phyloP scores from a whole-genome alignment of 2,113 vertebrate species.

The Haemorhous mexicanus region DNA sequence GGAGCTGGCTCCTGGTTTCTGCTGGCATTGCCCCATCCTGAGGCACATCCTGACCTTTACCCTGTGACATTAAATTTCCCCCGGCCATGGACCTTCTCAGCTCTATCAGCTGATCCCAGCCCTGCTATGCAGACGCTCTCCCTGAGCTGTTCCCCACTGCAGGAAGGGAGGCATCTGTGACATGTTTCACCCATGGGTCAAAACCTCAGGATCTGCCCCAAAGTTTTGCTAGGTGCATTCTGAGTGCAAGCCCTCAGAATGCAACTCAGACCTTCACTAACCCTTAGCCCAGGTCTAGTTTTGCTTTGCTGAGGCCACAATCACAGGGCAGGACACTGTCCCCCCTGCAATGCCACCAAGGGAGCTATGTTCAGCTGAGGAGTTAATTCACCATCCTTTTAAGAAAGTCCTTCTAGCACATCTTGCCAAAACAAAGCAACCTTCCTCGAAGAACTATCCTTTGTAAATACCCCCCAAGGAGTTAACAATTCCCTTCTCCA shows the following conservation, averaged over 20 bases:
- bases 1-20: not conserved
- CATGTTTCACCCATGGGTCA: rapidly evolving
- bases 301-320: not conserved
- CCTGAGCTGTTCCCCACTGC: not conserved
- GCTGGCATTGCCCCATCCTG: not conserved
- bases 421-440: not conserved
- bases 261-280: not conserved
- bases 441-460: not conserved
- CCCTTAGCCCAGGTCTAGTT: rapidly evolving
- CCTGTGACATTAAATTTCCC: not conserved
- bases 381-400: not conserved
- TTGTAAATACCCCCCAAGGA: slow-evolving; percentile 38
- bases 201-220: not conserved
- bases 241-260: no score
- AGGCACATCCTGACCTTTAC: not conserved
- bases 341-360: not conserved
- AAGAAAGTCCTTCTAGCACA: not conserved
- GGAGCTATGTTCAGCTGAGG: rapidly evolving
- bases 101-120: not conserved
- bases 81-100: not conserved
- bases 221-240: rapidly evolving
- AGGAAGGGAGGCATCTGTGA: not conserved
- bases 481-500: slow-evolving; percentile 7
- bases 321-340: not conserved
- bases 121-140: not conserved